Evolutionary conservation across 1,140 invertebrate species (phyloP).

Genomic region (Latrodectus geometricus): DNA sequence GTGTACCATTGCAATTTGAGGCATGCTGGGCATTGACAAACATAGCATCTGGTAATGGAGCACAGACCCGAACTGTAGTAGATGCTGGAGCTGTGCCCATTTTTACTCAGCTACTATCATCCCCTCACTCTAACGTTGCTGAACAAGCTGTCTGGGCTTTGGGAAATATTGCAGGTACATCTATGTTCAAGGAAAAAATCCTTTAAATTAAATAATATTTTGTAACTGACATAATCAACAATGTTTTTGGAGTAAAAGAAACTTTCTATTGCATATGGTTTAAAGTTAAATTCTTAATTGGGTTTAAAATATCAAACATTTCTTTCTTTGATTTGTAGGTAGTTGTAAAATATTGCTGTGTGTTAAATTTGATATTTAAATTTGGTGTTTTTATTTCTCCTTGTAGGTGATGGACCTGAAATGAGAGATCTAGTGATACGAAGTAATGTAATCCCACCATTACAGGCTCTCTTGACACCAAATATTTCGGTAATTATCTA

Average conservation of each 20-base stretch:
- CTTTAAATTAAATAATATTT: neutral
- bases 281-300: neutral
- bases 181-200: neutral
- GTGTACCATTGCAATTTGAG: constrained; percentile 92
- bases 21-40: constrained; percentile 98
- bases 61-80: constrained; percentile 90
- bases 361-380: constrained; percentile 24
- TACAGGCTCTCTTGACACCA: constrained; percentile 68
- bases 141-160: constrained; percentile 97
- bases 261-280: neutral
- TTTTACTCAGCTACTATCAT: constrained; percentile 82
- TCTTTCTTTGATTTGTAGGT: neutral
- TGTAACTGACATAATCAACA: no score
- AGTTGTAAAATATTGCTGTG: neutral
- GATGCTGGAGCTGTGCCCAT: constrained; percentile 82
- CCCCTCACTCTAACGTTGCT: constrained; percentile 82
- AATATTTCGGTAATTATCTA: constrained; percentile 34
- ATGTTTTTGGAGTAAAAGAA: no score
- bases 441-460: constrained; percentile 61
- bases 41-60: constrained; percentile 93
- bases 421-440: no score
- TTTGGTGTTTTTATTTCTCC: constrained; percentile 72
- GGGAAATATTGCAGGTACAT: constrained; percentile 63
- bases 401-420: no score
- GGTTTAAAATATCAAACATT: no score